phyloP scores from a whole-genome alignment of 2,888 invertebrate genomes.

The Drosophila flavopinicola region DNA sequence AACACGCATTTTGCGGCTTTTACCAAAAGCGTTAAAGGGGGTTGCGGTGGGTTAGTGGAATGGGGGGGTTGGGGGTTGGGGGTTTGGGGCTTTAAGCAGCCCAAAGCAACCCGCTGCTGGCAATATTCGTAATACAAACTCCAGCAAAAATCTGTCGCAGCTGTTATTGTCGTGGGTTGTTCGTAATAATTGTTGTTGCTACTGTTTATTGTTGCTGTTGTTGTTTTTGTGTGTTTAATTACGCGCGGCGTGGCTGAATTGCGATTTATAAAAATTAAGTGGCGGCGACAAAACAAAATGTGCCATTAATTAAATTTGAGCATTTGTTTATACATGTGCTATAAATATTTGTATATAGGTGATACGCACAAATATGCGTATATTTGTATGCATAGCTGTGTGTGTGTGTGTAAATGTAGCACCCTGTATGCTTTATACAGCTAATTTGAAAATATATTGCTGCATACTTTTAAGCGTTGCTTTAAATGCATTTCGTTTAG shows the following conservation, averaged over 20 bases:
- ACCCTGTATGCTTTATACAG: slow-evolving; percentile 18
- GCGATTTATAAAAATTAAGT: slow-evolving; percentile 70
- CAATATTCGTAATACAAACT: slow-evolving; percentile 49
- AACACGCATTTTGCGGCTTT: slow-evolving; percentile 84
- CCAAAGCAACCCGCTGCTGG: slow-evolving; percentile 7
- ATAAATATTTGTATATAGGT: slow-evolving; percentile 32
- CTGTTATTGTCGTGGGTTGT: slow-evolving; percentile 75
- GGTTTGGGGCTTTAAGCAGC: slow-evolving; percentile 18
- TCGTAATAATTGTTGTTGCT: slow-evolving; percentile 58
- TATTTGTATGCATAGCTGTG: no score
- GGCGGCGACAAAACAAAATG: slow-evolving; percentile 52
- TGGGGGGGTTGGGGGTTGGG: slow-evolving; percentile 3
- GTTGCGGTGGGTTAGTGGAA: background rate
- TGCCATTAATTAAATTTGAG: slow-evolving; percentile 66
- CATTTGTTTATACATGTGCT: slow-evolving; percentile 58
- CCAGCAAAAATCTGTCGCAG: slow-evolving; percentile 71
- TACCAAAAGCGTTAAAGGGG: slow-evolving; percentile 41
- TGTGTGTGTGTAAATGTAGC: slow-evolving; percentile 5
- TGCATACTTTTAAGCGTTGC: slow-evolving; percentile 53
- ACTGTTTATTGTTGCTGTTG: slow-evolving; percentile 28
- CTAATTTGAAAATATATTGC: slow-evolving; percentile 7
- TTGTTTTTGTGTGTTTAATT: slow-evolving; percentile 60
- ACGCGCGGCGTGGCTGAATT: slow-evolving; percentile 40
- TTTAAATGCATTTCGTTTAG: slow-evolving; percentile 28
- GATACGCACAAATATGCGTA: slow-evolving; percentile 1